These are phyloP conservation scores for Trichogramma evanescens DNA, from an alignment of 2,888 invertebrate genomes.

Conservation along the genomic window DNA sequence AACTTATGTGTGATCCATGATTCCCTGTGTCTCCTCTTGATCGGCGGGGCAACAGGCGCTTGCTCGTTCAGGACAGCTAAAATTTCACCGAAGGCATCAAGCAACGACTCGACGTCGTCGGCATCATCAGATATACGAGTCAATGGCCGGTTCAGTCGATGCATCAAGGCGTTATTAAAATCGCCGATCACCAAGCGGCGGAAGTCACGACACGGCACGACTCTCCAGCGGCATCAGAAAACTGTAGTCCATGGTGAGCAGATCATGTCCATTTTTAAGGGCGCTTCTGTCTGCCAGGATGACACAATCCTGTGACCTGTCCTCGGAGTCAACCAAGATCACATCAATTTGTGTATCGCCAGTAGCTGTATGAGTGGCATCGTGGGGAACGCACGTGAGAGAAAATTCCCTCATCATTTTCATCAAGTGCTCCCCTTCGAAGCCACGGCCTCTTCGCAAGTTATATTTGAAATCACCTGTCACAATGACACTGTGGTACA, in stretches of 20 bases:
- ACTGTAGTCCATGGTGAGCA: neutral
- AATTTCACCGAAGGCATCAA: too few relatives aligned
- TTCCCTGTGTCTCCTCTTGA: too few relatives aligned
- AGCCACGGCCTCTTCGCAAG: neutral
- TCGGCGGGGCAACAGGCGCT: too few relatives aligned
- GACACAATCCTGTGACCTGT: neutral
- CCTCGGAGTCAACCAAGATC: neutral
- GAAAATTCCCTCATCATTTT: neutral
- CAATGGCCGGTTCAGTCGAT: too few relatives aligned
- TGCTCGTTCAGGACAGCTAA: too few relatives aligned
- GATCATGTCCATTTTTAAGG: neutral
- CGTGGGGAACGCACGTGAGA: neutral
- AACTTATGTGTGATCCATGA: too few relatives aligned
- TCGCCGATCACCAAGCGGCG: too few relatives aligned
- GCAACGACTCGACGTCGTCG: too few relatives aligned
- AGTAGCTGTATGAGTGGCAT: neutral
- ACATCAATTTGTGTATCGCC: neutral
- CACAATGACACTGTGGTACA: neutral
- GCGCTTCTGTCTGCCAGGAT: neutral
- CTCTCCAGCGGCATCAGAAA: too few relatives aligned
- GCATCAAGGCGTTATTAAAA: too few relatives aligned
- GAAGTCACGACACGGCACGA: too few relatives aligned
- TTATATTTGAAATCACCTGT: neutral
- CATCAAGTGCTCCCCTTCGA: neutral
- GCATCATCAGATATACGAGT: too few relatives aligned